Evolutionary conservation across 2,113 vertebrate genomes (phyloP), one percentile per base, ranked within the genome.

Genomic region (Lepidothrix coronata): DNA sequence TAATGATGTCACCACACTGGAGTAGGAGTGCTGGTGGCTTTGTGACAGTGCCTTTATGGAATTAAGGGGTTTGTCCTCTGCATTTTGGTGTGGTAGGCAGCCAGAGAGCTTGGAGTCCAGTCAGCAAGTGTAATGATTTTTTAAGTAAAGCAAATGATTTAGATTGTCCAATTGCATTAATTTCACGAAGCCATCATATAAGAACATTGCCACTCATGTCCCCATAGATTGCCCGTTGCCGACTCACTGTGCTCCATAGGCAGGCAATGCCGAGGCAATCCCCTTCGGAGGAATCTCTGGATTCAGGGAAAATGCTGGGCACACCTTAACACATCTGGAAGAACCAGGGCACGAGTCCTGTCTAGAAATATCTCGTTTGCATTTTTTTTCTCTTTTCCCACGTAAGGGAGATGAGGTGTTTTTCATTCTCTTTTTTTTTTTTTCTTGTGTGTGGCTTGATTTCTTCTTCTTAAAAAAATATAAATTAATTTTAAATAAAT

Each of bases 401-500:
- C 20, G 28, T 89, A 74, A 82, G 51, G 2, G 35, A 83, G 44
- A 74, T 23, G 58, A 80, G 23, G 54, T 20, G 6, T 80, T 77
- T 96, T 88, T 65, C 28, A 27, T 80, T 84, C 25, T 90, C 70
- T 84, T 89, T 91, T 27, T 19, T 61, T 39, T 39, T 75, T 35
- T 84, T 88, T 91, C 18, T 30, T 20, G 28, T 23, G 27, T 88
- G 49, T 46, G 65, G 28, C 57, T 83, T 74, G 41, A 67, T 80
- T 95, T 89, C 48, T 93, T 20, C 25, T 84, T 77, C 65, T 80
- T 77, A 52, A 90, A 86, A 91, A 87, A 44, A 52, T 19, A 82
- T 6, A 41, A 86, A 81, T 81, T 75, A 85, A 89, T 85, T 93
- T 92, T 3, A 91, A 92, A 93, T 89, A 90, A 95, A 80, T 89